These are phyloP conservation scores for Stichodactyla mertensii DNA, from an alignment of 64 coral and sea anemone species.

Conservation along the genomic window DNA sequence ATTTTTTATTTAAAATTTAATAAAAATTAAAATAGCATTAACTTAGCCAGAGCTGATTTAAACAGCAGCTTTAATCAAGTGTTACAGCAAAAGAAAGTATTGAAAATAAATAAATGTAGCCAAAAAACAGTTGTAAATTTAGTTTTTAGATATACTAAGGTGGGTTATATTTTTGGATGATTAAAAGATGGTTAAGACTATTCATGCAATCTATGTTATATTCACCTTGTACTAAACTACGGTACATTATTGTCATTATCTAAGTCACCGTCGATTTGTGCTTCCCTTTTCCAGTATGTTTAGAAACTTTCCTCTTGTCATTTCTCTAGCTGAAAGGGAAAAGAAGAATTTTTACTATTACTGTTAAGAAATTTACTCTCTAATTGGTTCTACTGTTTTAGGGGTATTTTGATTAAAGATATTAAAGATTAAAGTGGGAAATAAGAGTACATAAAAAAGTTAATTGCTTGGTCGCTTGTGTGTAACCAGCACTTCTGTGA, in stretches of 20 bases:
- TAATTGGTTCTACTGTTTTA: too few relatives aligned
- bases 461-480: too few relatives aligned
- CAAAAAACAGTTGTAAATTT: background rate
- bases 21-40: background rate
- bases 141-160: background rate
- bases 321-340: constrained; percentile 85
- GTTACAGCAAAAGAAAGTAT: background rate
- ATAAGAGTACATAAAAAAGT: background rate
- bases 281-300: constrained; percentile 89
- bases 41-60: background rate
- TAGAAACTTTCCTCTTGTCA: constrained; percentile 94
- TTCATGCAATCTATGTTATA: background rate
- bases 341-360: background rate
- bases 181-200: background rate
- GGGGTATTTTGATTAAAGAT: too few relatives aligned
- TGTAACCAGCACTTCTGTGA: too few relatives aligned
- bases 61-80: background rate
- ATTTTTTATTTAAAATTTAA: background rate
- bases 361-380: background rate
- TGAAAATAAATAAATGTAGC: background rate
- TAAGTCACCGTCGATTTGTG: constrained; percentile 17
- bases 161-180: too few relatives aligned
- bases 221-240: background rate
- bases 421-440: too few relatives aligned
- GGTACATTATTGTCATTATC: constrained; percentile 4